A percentile compares a stretch with the other conserved stretches of the same genome.
These are phyloP conservation scores for Cyprichromis sp. DNA, from an alignment of 2,113 vertebrate genomes.

Conservation along the genomic window DNA sequence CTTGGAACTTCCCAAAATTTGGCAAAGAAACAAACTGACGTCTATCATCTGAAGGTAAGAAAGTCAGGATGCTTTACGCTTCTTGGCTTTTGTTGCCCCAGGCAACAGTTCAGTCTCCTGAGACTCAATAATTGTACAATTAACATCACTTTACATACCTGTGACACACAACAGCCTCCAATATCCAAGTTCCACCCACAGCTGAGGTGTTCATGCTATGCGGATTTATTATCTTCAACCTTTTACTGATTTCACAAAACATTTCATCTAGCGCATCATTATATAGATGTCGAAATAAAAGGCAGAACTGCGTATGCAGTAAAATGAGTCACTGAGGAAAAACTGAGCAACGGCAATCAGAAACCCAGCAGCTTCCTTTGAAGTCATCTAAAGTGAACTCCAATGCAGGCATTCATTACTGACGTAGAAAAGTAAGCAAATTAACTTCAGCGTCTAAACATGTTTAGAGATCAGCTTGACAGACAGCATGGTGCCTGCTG, in stretches of 20 bases:
- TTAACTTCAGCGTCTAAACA: conserved; percentile 38
- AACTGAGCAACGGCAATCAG: not conserved
- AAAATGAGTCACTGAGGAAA: not conserved
- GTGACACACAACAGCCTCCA: not conserved
- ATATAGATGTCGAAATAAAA: not conserved
- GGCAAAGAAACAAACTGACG: not conserved
- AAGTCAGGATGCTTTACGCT: not conserved
- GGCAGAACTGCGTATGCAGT: not conserved
- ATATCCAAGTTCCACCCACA: not conserved
- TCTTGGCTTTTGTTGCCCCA: not conserved
- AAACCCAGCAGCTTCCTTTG: not conserved
- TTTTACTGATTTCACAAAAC: not conserved
- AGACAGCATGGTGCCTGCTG: conserved; percentile 15
- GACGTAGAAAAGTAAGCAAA: conserved; percentile 17
- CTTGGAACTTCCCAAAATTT: not conserved
- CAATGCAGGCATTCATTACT: not conserved
- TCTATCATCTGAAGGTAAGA: not conserved
- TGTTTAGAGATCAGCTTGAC: conserved; percentile 30
- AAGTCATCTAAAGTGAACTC: not conserved
- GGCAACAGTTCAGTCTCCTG: not conserved
- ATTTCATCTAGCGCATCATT: not conserved
- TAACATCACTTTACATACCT: not conserved
- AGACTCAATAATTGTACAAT: not conserved
- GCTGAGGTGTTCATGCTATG: not conserved
- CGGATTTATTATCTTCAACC: not conserved